phyloP scores from a whole-genome alignment of 2,113 vertebrate genomes.

The Gnathonemus longibarbis region DNA sequence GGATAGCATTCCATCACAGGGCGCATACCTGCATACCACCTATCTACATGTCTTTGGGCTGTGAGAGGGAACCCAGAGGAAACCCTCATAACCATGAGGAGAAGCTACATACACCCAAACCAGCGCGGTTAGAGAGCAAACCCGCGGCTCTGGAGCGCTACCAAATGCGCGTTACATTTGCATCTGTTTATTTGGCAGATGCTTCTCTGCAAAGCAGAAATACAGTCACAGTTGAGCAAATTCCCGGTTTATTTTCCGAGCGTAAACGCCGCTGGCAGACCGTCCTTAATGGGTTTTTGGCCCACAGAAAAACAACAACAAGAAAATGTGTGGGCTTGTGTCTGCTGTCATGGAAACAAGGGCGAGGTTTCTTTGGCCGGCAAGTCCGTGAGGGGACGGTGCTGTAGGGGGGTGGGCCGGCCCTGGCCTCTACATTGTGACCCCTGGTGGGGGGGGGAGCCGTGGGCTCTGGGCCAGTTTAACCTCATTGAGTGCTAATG shows the following conservation, averaged over 20 bases:
- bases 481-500: constrained; percentile 69
- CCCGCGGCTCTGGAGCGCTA: background rate
- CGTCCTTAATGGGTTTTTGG: constrained; percentile 56
- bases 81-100: background rate
- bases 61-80: background rate
- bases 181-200: background rate
- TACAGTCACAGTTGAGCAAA: background rate
- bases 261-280: constrained; percentile 16
- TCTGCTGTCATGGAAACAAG: constrained; percentile 84
- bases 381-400: constrained; percentile 76
- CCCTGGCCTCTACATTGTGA: constrained; percentile 81
- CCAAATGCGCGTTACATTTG: background rate
- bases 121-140: background rate
- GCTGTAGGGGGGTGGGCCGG: constrained; percentile 71
- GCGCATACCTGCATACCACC: background rate
- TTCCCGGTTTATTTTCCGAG: background rate
- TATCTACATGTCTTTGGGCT: background rate
- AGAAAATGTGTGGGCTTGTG: constrained; percentile 71
- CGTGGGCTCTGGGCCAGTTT: constrained; percentile 82
- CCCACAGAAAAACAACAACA: constrained; percentile 67
- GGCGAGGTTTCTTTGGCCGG: constrained; percentile 76
- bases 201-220: background rate
- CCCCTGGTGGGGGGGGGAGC: constrained; percentile 71
- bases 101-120: background rate
- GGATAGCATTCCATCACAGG: background rate